phyloP scores from a whole-genome alignment of 2,797 vertebrate species.

The Pelobates cultripes region DNA sequence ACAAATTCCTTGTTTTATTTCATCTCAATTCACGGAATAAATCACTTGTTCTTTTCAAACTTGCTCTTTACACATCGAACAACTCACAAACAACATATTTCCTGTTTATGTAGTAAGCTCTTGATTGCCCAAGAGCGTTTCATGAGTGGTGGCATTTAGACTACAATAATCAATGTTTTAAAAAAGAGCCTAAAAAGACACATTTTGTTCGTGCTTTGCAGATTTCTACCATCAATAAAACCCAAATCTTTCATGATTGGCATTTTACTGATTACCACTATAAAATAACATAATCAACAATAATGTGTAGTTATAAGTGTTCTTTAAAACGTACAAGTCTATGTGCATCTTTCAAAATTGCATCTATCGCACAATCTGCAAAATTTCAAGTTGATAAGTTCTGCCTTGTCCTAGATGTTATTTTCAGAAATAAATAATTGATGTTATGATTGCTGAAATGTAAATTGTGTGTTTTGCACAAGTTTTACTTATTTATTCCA shows the following conservation, averaged over 20 bases:
- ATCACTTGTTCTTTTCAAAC: too few species aligned
- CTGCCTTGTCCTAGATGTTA: neutral
- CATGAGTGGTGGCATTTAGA: neutral
- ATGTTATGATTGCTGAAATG: slow-evolving; percentile 16
- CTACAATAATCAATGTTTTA: neutral
- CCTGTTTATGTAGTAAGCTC: too few species aligned
- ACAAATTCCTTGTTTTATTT: too few species aligned
- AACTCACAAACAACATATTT: too few species aligned
- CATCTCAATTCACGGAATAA: too few species aligned
- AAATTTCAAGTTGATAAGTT: slow-evolving; percentile 22
- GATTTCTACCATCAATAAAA: slow-evolving; percentile 18
- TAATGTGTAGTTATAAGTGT: slow-evolving; percentile 18
- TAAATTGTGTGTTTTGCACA: neutral
- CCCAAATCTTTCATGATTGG: slow-evolving; percentile 30
- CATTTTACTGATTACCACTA: slow-evolving; percentile 26
- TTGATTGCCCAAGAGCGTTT: neutral
- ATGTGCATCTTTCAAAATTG: slow-evolving; percentile 27
- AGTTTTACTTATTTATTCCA: neutral
- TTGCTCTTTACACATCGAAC: too few species aligned
- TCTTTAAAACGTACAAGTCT: neutral
- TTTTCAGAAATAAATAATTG: slow-evolving; percentile 14
- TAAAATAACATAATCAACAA: slow-evolving; percentile 38
- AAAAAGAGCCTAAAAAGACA: neutral
- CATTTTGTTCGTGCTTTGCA: neutral
- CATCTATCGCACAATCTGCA: slow-evolving; percentile 21